Evolutionary conservation across 2,113 vertebrate genomes (phyloP), one percentile per base, ranked within the genome.

Genomic region (Solea solea): DNA sequence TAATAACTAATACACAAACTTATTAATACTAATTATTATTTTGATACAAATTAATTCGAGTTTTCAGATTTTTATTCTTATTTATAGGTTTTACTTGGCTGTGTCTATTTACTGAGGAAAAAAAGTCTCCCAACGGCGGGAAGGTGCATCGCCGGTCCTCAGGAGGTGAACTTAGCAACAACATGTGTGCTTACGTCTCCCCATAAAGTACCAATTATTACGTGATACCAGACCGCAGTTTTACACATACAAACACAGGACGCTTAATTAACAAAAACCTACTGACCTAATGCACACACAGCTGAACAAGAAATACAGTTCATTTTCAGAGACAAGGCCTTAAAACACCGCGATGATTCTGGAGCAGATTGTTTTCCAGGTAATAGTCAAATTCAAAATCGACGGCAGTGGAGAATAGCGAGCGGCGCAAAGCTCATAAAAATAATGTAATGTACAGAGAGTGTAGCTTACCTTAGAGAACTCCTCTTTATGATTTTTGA

Each of bases 321-420:
- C 2, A 46, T 59, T 15, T 1, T 52, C 10, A 45, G 2, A 70
- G 41, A 16, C 28, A 13, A 39, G 2, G 49, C 68, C 52, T 50
- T 21, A 14, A 46, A 64, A 48, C 72, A n/a, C 49, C 9, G 48
- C 44, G 40, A 8, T 64, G 42, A 46, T 16, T 58, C 1, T 11
- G 45, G 44, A 78, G 3, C 49, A 54, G 57, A 55, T 72, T 85
- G 81, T 84, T 74, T 77, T 85, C 83, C 87, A 91, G 87, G 60
- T 45, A 57, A 78, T 92, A 92, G 89, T 61, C 88, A 15, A 64
- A 6, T 51, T 61, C 89, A 71, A 63, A 69, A 69, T 68, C 44
- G 63, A 76, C 69, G 28, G 55, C 62, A 28, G 58, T 25, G 44
- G 2, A 69, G 41, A 64, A 62, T 7, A 52, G 54, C 52, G 13